Evolutionary conservation across 2,113 vertebrate species (phyloP).

Genomic region (Cryptotis parvus): DNA sequence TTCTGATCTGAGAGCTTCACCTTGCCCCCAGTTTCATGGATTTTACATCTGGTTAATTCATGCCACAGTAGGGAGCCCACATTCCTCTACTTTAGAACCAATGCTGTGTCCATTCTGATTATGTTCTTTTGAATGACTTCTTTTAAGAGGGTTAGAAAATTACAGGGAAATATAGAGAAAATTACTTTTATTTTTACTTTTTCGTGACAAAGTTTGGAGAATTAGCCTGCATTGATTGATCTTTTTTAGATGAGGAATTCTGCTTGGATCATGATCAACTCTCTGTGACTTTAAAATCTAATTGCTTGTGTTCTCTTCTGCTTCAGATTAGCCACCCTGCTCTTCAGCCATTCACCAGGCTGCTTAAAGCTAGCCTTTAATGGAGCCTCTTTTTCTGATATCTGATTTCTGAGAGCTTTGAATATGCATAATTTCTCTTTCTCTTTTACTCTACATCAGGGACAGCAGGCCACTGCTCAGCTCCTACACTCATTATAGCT

Average conservation of each 20-base stretch:
- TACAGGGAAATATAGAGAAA: background rate
- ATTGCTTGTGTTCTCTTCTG: background rate
- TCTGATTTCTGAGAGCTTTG: too few relatives aligned
- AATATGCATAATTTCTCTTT: too few relatives aligned
- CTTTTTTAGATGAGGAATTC: background rate
- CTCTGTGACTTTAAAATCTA: background rate
- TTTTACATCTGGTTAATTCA: background rate
- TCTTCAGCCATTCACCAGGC: too few relatives aligned
- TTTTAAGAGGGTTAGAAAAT: background rate
- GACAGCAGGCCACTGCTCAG: too few relatives aligned
- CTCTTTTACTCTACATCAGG: too few relatives aligned
- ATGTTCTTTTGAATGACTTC: constrained; percentile 1
- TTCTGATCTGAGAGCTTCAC: background rate
- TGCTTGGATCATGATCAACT: background rate
- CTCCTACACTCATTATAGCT: too few relatives aligned
- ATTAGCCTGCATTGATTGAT: background rate
- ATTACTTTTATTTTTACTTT: background rate
- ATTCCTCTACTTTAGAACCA: background rate
- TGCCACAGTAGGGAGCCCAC: background rate
- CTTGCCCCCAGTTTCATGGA: background rate
- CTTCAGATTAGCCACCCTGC: too few relatives aligned
- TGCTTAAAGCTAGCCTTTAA: too few relatives aligned
- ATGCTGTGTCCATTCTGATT: background rate
- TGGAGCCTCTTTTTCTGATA: too few relatives aligned
- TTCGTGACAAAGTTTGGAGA: background rate